Base-by-base conservation (phyloP, 2,797 vertebrate genomes). In the Rhabdophis nuchalis region DNA sequence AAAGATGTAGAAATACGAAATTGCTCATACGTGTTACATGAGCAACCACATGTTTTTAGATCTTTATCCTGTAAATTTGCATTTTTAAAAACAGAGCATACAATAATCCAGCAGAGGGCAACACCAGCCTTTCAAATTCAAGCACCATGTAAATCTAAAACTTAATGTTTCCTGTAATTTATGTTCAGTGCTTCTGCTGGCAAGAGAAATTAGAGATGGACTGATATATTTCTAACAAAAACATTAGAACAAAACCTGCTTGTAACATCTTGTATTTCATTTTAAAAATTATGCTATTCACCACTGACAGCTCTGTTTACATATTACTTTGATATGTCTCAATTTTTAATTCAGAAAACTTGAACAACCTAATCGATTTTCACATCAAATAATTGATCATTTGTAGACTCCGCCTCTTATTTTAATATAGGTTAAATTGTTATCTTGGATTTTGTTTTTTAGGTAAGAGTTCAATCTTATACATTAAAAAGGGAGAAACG, bases 241-340 rank as follows among this genome's bases (percentile, higher is more conserved):
- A 54, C 36, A 90, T 60, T 64, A 85, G 86, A 61, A 85, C 16
- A 88, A 90, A 90, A n/a, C 7, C n/a, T 20, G 25, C 32, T 90
- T 90, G 85, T 93, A 90, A 87, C 68, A 64, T 61, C 14, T 82
- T 90, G 68, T 82, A 32, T 88, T 85, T 90, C 27, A 61, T 85
- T 88, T 88, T 27, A 64, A 82, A 82, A 91, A 23, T 53, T 54
- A 72, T 85, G 27, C 86, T 88, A 12, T 88, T 90, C 56, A 54
- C 32, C 86, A 87, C 12, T 87, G 89, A 88, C 85, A 92, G 89
- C 92, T 92, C 89, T 91, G 68, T 93, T 93, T 93, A 93, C 5
- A 56, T 91, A 88, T 64, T 46, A 88, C 41, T 54, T 85, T 6
- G 9, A 36, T 72, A 91, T 54, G 16, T 46, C 82, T 60, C 53